Percentiles rank a stretch among this genome's conserved stretches.
Evolutionary conservation across 2,113 vertebrate genomes (phyloP).

Genomic region (Zosterops hypoxanthus): DNA sequence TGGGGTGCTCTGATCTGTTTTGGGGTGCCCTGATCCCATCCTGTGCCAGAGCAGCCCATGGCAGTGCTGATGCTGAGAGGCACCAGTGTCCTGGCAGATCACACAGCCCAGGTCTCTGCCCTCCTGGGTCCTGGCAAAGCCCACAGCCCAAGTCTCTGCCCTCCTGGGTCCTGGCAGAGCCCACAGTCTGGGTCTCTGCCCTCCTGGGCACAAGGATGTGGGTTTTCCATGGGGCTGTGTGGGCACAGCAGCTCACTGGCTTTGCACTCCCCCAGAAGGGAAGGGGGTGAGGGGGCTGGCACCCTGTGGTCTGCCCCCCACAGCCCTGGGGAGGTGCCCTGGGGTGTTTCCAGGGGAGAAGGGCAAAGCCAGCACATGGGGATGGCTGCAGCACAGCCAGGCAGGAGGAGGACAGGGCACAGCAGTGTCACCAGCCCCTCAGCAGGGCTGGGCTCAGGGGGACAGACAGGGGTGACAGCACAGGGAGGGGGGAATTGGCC

Average conservation of each 20-base stretch:
- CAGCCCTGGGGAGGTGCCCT: not conserved
- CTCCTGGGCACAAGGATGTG: accelerated
- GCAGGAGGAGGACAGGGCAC: not conserved
- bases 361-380: not conserved
- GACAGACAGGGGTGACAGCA: not conserved
- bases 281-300: not conserved
- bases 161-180: not conserved
- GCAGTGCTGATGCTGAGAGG: accelerated
- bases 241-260: accelerated
- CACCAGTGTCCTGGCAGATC: too few species aligned
- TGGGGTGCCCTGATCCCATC: not conserved
- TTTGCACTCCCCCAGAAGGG: not conserved
- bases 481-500: accelerated
- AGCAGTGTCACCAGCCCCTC: not conserved
- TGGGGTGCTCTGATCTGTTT: not conserved
- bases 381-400: not conserved
- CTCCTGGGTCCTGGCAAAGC: too few species aligned
- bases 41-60: not conserved
- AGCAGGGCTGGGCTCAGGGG: not conserved
- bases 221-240: not conserved
- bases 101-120: too few species aligned
- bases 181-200: not conserved
- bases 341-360: accelerated
- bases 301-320: not conserved
- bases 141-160: too few species aligned